Evolutionary conservation across 2,113 vertebrate genomes (phyloP).

Genomic region (human): DNA sequence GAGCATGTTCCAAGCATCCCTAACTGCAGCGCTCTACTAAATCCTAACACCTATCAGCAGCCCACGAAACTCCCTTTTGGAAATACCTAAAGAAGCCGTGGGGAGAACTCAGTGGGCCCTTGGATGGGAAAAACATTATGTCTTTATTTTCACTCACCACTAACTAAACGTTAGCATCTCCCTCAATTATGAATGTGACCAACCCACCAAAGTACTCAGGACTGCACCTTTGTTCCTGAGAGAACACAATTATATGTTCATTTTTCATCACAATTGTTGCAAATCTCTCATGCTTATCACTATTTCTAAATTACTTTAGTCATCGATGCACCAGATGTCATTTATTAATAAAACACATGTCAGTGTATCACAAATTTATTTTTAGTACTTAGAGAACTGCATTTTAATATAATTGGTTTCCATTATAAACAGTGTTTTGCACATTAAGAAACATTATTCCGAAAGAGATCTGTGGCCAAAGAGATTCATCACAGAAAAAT

Average conservation of each 20-base stretch:
- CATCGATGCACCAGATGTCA: neutral
- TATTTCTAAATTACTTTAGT: too few relatives aligned
- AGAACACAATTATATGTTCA: neutral
- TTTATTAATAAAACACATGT: neutral
- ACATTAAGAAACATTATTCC: neutral
- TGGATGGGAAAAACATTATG: neutral
- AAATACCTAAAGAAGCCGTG: neutral
- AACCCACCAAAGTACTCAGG: too few relatives aligned
- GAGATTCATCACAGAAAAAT: neutral
- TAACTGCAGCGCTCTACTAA: neutral
- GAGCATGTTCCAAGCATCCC: neutral
- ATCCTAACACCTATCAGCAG: neutral
- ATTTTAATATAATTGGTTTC: neutral
- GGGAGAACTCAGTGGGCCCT: neutral
- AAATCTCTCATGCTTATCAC: neutral
- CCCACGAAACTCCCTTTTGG: neutral
- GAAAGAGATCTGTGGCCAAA: neutral
- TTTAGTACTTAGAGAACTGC: neutral
- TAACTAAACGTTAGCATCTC: neutral
- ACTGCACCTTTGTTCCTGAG: neutral
- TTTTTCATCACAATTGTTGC: too few relatives aligned
- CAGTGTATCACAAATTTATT: neutral
- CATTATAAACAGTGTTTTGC: neutral
- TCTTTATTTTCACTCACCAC: neutral
- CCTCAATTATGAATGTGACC: neutral